Evolutionary conservation across 2,888 invertebrate species (phyloP).

Genomic region (Oscheius myriophilus): DNA sequence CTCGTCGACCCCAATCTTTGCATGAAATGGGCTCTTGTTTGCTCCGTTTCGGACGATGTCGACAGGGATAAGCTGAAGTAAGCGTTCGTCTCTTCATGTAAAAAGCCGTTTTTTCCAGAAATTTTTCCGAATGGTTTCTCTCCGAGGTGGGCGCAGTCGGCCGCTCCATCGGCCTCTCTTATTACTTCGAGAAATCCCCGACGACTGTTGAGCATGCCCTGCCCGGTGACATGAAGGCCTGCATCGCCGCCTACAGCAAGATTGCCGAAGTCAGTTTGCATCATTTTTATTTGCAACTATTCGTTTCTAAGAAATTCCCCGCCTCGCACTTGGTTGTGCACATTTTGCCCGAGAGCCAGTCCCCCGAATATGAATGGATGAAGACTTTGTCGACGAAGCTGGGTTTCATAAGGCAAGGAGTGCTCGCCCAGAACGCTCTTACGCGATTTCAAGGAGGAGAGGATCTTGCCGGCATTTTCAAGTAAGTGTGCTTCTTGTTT

Average conservation of each 20-base stretch:
- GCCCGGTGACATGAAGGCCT: conserved; percentile 25
- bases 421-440: conserved; percentile 57
- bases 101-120: not conserved
- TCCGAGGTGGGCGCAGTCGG: conserved; percentile 1
- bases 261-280: conserved; percentile 20
- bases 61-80: conserved; percentile 14
- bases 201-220: not conserved
- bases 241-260: conserved; percentile 23
- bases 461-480: conserved; percentile 47
- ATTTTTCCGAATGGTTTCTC: conserved; percentile 25
- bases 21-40: conserved; percentile 30
- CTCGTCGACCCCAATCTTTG: conserved; percentile 17
- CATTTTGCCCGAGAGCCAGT: conserved; percentile 58
- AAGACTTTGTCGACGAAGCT: conserved; percentile 48
- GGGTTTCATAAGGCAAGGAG: conserved; percentile 63
- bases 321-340: conserved; percentile 60
- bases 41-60: conserved; percentile 23
- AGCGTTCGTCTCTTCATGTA: not conserved
- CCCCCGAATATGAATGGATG: conserved; percentile 63
- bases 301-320: conserved; percentile 45
- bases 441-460: conserved; percentile 6
- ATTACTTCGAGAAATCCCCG: conserved; percentile 11
- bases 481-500: not conserved
- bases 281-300: not conserved
- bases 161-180: conserved; percentile 4